Evolutionary conservation across 2,797 vertebrate genomes (phyloP).

Genomic region (Brachymystax lenok): DNA sequence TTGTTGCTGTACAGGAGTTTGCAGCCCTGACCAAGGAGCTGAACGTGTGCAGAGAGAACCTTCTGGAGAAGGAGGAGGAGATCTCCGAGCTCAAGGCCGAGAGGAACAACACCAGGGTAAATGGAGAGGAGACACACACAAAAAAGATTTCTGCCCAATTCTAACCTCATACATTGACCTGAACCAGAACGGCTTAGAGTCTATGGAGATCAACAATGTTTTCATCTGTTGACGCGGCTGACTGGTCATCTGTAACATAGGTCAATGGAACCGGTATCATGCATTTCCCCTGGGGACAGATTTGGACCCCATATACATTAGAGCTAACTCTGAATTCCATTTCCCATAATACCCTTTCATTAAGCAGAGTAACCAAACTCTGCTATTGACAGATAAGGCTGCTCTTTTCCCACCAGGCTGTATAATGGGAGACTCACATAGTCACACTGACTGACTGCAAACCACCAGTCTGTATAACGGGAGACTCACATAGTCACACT

Average conservation of each 20-base stretch:
- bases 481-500: constrained; percentile 45
- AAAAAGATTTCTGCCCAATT: too few relatives aligned
- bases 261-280: constrained; percentile 36
- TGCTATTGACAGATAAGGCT: constrained; percentile 58
- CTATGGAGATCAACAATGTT: constrained; percentile 14
- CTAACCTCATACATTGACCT: neutral
- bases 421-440: constrained; percentile 49
- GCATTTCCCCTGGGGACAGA: constrained; percentile 15
- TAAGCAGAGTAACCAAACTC: constrained; percentile 30
- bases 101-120: constrained; percentile 99
- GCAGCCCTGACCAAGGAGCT: constrained; percentile 97
- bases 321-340: neutral
- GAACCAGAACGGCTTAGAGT: neutral
- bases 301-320: neutral
- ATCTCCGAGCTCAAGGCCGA: constrained; percentile 99
- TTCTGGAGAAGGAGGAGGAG: constrained; percentile 98
- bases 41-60: constrained; percentile 94
- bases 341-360: constrained; percentile 23
- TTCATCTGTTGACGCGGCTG: constrained; percentile 32
- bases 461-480: constrained; percentile 35
- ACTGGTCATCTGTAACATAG: constrained; percentile 43
- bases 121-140: constrained; percentile 40
- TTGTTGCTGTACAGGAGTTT: constrained; percentile 84
- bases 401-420: constrained; percentile 40
- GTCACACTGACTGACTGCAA: constrained; percentile 28